Percentiles rank a stretch among this genome's conserved stretches.
These are phyloP conservation scores for Zalophus californianus DNA, from an alignment of 2,797 vertebrate species.

Conservation along the genomic window DNA sequence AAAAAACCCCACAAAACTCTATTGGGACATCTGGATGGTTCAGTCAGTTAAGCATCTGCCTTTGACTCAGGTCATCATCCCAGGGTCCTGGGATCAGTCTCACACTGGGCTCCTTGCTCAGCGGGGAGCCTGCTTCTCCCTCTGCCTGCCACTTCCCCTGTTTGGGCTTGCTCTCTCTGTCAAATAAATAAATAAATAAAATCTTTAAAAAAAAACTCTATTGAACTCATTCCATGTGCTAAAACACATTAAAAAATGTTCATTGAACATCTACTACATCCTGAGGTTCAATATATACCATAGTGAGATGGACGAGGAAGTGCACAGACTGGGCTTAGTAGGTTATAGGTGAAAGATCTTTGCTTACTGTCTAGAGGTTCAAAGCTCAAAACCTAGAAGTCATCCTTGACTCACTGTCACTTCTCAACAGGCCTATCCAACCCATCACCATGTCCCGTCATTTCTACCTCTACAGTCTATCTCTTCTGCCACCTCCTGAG, in stretches of 20 bases:
- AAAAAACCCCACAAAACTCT: not conserved
- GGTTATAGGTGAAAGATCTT: not conserved
- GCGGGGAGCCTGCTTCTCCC: not conserved
- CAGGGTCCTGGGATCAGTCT: not conserved
- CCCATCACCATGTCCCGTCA: not conserved
- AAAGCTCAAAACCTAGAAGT: not conserved
- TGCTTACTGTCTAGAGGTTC: not conserved
- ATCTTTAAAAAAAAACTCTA: not conserved
- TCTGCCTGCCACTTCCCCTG: not conserved
- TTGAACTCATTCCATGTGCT: not conserved
- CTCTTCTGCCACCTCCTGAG: not conserved
- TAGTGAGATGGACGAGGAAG: not conserved
- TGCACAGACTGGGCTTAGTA: not conserved
- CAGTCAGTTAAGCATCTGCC: not conserved
- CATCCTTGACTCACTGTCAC: not conserved
- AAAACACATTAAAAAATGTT: not conserved
- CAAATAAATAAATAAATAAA: not conserved
- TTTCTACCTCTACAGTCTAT: not conserved
- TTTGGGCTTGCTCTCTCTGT: not conserved
- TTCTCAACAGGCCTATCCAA: not conserved
- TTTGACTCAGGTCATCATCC: not conserved
- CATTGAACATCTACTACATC: not conserved
- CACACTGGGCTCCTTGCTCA: not conserved
- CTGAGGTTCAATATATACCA: not conserved
- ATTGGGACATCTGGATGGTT: not conserved